Base-by-base conservation (phyloP, 2,113 vertebrate genomes). In the Psephotus haematonotus region DNA sequence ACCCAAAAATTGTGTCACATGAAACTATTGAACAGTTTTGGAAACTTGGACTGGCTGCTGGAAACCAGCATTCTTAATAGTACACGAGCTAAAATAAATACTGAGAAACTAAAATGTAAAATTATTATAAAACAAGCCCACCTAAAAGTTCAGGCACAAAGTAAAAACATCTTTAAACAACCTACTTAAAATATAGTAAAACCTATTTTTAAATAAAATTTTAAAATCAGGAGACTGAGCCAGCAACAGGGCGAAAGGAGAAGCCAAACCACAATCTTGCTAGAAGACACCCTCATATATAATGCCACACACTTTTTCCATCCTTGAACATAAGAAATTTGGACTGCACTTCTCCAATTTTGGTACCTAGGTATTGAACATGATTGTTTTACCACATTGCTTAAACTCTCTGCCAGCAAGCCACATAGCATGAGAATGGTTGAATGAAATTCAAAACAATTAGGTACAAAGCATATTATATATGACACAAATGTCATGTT, bases 271-370 rank as follows among this genome's bases (percentile, higher is more conserved):
- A 92, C 91, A 94, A 59, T 84, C 83, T 94, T 85, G 52, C 72
- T 93, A 93, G 81, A 96, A 96, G 93, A 94, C 92, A 92, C 53
- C 16, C 53, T 11, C 79, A 19, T 75, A 87, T 92, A 84, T 87
- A 92, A 87, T 96, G 95, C 95, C 95, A 94, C 90, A 96, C 88
- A 75, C 47, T 95, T 94, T 95, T 95, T 96, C 95, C 95, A 24
- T 65, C 70, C 81, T 88, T 69, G 62, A 88, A 91, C 90, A 82
- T 27, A 79, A 92, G 88, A 94, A 92, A 68, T 94, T 62, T 96
- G 92, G 90, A 72, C 72, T 72, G 33, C n/a, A 53, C 20, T 72
- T 57, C 65, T 93, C 31, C 19, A 23, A 7, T 82, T 96, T 90
- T 92, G 93, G 88, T 97, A 87, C 92, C 95, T 92, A 87, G 86